These are phyloP conservation scores for Oncopodura yosiiana DNA, from an alignment of 1,140 invertebrate species.

Conservation along the genomic window DNA sequence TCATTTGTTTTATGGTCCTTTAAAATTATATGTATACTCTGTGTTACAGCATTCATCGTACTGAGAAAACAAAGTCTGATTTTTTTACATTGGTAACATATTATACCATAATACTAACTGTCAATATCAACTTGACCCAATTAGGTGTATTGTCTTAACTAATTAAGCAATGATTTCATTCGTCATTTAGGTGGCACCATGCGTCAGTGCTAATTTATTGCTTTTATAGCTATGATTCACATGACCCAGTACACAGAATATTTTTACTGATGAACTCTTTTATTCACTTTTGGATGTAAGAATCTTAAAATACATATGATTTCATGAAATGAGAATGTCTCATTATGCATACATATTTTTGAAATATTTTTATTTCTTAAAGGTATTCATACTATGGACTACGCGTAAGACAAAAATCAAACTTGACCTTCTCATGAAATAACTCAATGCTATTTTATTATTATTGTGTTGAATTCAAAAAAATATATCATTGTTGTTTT, in stretches of 20 bases:
- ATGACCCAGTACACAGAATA: conserved; percentile 5
- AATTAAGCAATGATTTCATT: too few relatives aligned
- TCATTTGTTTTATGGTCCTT: too few relatives aligned
- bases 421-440: too few relatives aligned
- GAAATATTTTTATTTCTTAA: not conserved
- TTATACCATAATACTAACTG: too few relatives aligned
- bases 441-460: too few relatives aligned
- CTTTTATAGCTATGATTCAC: conserved; percentile 5
- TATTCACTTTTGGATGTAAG: not conserved
- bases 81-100: conserved; percentile 12
- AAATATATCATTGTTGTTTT: too few relatives aligned
- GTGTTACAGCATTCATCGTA: conserved; percentile 6
- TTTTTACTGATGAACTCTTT: not conserved
- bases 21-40: too few relatives aligned
- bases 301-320: not conserved
- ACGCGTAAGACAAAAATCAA: too few relatives aligned
- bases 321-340: conserved; percentile 2
- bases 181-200: not conserved
- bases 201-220: conserved; percentile 4
- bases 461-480: too few relatives aligned
- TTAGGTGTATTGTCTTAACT: not conserved
- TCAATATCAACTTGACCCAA: too few relatives aligned
- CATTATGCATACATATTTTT: not conserved
- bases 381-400: not conserved
- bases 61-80: conserved; percentile 5